Base-by-base conservation (phyloP, 2,113 vertebrate species). In the Gambusia holbrooki region DNA sequence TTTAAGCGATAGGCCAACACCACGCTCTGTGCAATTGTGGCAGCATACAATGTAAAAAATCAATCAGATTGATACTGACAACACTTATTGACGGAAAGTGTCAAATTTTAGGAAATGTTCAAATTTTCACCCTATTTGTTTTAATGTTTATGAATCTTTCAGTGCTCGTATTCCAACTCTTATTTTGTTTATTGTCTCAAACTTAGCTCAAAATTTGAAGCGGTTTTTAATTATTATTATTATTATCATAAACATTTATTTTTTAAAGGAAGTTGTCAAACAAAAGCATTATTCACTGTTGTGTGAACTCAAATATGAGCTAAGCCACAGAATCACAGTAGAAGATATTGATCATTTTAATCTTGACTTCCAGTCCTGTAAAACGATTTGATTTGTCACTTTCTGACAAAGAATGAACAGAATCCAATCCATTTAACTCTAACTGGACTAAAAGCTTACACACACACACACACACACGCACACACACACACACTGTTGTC, bases 361-460 rank as follows among this genome's bases (percentile, higher is more conserved):
- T 48, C 45, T 48, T 48, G 48, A 51, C 19, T 51, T 58, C 25
- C 2, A 22, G 51, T 25, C 17, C 25, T n/a, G 8, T 58, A 58
- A 58, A 9, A 58, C 2, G 7, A 58, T n/a, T 58, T 58, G 7
- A 62, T 62, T 29, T 63, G 29, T 32, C 11, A 33, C 19, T 28
- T 66, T 60, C 28, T 17, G 1, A 25, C 42, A 33, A 32, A 77
- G 66, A 37, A 65, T 1, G 5, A 17, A 5, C 45, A 48, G n/a
- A 66, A 68, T 75, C 71, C 12, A 17, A 37, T 70, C 37, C 66
- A 65, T 66, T 74, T 62, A 78, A 61, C 22, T 76, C 63, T 66
- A 75, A 79, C 30, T 65, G 28, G 29, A 54, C 69, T 69, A 48
- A 48, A 48, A 48, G 73, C 62, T 71, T 71, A 64, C 22, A 40